Evolutionary conservation across 2,797 vertebrate species (phyloP), one percentile per base, ranked within the genome.

Genomic region (Leuciscus waleckii): DNA sequence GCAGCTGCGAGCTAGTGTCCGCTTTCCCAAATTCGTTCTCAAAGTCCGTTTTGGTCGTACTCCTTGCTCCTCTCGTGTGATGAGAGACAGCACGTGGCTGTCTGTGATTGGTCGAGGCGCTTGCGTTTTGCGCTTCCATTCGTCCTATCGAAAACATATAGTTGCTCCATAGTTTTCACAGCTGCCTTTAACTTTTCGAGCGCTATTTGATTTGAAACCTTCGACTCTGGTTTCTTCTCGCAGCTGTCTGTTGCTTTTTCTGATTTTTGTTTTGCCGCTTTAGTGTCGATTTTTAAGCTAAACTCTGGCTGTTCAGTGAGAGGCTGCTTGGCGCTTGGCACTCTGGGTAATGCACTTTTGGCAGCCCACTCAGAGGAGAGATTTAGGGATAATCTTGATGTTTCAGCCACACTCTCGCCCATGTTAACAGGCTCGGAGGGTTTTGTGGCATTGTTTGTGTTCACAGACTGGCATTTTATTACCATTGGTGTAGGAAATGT

Each of bases 91-190:
- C 63, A 98, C 96, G 0, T 99, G 97, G 89, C 98, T 99, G 90
- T 95, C 96, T 0, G 94, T 94, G 87, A 97, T 92, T 0, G 95
- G 96, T n/a, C 93, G 91, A 0, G 97, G 96, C 21, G 93, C 91
- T 81, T 97, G 96, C 6, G 94, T 96, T 90, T 97, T 98, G 35
- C 98, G 97, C 88, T 97, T 98, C 98, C 98, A 99, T 86, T 99
- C 97, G 4, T 97, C 67, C 96, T 94, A 87, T 96, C 95, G 89
- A 97, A 98, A 85, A 97, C 97, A 75, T 99, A 99, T 8, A 99
- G 95, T 89, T 99, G 96, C 83, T 99, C 98, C 98, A 99, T 99
- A 2, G 97, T 98, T 90, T 97, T 95, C 49, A 99, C 98, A 0
- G 98, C 98, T 0, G 98, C 98, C 8, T 97, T 98, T 39, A 99